Base-by-base conservation (phyloP, 2,797 vertebrate genomes). In the Siniperca scherzeri region DNA sequence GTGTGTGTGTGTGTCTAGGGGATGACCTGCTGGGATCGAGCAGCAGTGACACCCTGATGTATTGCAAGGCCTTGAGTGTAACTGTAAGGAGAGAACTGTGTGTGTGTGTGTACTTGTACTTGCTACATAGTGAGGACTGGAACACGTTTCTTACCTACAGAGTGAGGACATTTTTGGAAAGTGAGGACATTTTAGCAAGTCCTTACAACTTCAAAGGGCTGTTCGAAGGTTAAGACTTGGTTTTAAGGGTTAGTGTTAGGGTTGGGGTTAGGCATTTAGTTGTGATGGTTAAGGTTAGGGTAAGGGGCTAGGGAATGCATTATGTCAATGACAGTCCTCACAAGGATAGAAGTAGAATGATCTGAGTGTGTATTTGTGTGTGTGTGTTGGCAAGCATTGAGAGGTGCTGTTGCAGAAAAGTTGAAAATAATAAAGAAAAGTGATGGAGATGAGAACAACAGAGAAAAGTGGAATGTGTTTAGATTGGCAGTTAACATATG, bases 401-500 rank as follows among this genome's bases (percentile, higher is more conserved):
- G 59, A 64, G 38, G 12, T 81, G 48, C 2, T 60, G 53, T 42
- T 52, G 50, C n/a, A 73, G 61, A 71, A 70, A 80, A 70, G 59
- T 21, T 27, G 69, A 87, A 67, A 72, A 70, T 53, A 46, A 55
- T 50, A 70, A 62, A 50, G 60, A 46, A 70, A 73, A 85, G 66
- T 44, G 70, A 66, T 48, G 62, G 38, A 70, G 80, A 89, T 74
- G 75, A 73, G 69, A 88, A 82, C 61, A 86, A 70, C 86, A 84
- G 83, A 66, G 71, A 57, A 44, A 21, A 81, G 71, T 72, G 87
- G 86, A 90, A 89, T 90, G 87, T 91, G 70, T 89, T 89, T 87
- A 50, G 81, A 82, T 81, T 87, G 88, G 83, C 85, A 71, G 78
- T 81, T 78, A 82, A 74, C 80, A 77, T 16, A 64, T 2, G 3